Conservation (phyloP, 2,113 vertebrate genomes). For the Ancistrus triradiatus region DNA sequence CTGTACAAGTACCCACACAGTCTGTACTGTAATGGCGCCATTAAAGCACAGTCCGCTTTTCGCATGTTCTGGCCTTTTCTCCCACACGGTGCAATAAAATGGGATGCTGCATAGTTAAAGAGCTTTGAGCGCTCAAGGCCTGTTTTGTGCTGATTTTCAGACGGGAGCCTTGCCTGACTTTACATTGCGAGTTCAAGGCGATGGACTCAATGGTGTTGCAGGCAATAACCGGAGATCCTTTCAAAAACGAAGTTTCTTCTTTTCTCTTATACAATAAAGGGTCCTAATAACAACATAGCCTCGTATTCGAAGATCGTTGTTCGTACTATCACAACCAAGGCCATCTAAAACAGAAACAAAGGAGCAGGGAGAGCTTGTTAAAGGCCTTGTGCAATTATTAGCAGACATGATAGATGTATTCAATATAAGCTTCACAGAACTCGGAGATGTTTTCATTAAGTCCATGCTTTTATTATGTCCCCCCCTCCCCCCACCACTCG, state of each 20-base stretch:
- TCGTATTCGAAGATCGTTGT: no score
- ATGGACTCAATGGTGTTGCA: no score
- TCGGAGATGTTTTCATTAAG: conserved; percentile 74
- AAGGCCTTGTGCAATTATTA: conserved; percentile 47
- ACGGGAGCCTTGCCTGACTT: conserved; percentile 24
- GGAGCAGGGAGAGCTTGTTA: conserved; percentile 30
- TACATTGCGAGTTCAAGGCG: conserved; percentile 43
- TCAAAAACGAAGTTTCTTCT: no score
- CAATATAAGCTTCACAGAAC: conserved; percentile 60
- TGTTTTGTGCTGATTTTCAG: conserved; percentile 46
- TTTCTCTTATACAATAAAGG: no score
- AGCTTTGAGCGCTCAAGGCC: conserved; percentile 43
- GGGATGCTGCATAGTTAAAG: conserved; percentile 45
- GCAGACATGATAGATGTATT: conserved; percentile 66
- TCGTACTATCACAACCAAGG: background rate
- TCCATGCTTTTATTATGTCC: conserved; percentile 54
- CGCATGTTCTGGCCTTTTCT: conserved; percentile 39
- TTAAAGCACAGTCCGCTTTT: conserved; percentile 56
- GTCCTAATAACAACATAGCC: no score
- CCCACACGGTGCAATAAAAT: conserved; percentile 46
- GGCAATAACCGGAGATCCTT: no score
- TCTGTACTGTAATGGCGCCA: conserved; percentile 44
- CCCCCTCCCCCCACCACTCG: conserved; percentile 65
- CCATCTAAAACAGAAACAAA: conserved; percentile 13
- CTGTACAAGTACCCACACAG: conserved; percentile 35